phyloP scores from a whole-genome alignment of 2,113 vertebrate species.

The Bufo bufo region DNA sequence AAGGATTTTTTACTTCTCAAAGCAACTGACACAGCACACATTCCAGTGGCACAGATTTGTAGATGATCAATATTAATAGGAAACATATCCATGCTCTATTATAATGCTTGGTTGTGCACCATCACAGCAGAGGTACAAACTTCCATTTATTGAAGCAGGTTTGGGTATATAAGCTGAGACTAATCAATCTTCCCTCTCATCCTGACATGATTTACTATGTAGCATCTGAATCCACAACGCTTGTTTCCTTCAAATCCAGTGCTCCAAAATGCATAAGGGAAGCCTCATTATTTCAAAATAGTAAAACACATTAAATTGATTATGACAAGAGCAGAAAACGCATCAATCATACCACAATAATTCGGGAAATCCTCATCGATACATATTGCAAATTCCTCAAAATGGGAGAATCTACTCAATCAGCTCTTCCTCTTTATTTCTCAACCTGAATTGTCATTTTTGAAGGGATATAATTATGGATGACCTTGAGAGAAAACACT shows the following conservation, averaged over 20 bases:
- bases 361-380: neutral
- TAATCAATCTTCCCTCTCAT: neutral
- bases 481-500: constrained; percentile 51
- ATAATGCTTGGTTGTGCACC: neutral
- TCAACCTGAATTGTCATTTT: neutral
- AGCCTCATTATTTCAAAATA: neutral
- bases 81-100: neutral
- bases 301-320: constrained; percentile 5
- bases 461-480: constrained; percentile 25
- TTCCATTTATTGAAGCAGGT: neutral
- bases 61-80: neutral
- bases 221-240: constrained; percentile 6
- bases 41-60: neutral
- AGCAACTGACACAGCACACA: neutral
- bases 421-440: constrained; percentile 31
- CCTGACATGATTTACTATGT: constrained; percentile 35
- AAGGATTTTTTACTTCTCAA: neutral
- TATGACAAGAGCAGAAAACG: neutral
- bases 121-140: neutral
- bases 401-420: neutral
- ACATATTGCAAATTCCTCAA: neutral
- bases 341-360: constrained; percentile 1
- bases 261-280: neutral
- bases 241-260: neutral
- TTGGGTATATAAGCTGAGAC: neutral